Evolutionary conservation across 2,797 vertebrate species (phyloP), one percentile per base, ranked within the genome.

Genomic region (Austrolebias charrua): DNA sequence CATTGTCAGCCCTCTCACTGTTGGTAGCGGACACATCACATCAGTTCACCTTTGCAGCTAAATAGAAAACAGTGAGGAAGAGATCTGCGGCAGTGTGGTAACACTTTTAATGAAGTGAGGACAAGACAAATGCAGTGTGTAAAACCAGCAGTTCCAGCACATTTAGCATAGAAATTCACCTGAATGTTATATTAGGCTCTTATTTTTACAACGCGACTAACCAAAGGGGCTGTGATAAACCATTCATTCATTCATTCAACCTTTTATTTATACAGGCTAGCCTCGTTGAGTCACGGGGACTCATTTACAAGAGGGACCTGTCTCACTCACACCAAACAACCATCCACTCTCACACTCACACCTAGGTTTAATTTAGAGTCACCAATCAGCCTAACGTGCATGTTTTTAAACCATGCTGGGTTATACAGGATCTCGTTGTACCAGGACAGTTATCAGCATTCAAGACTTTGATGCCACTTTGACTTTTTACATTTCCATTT

Each of bases 101-200:
- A 44, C 51, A 42, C 33, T 51, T 51, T 51, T 19, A 16, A 62
- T 33, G 18, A 33, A 33, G 49, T 28, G 42, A 44, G 44, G 59
- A 61, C 19, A 52, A 52, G 56, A 59, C 35, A 13, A 59, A 48
- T 59, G 10, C 16, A 14, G 11, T 52, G 16, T 52, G 49, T 18
- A 61, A 42, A 10, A 13, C 29, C 11, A 29, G 42, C 18, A 52
- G 43, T 56, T 44, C 43, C 19, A 59, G 28, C 45, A 59, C 45
- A 59, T 46, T 15, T 20, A 48, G 29, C 28, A 24, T 15, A 13
- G 20, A 48, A 48, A 20, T 13, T 35, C 33, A 35, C 10, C 29
- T 15, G 6, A 43, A 42, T 60, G 16, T 18, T 51, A 28, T 28
- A 6, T 20, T 48, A 48, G 18, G 45, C 7, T 47, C 40, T 24